These are phyloP conservation scores for Andricus curvator DNA, from an alignment of 2,888 invertebrate species.

Conservation along the genomic window DNA sequence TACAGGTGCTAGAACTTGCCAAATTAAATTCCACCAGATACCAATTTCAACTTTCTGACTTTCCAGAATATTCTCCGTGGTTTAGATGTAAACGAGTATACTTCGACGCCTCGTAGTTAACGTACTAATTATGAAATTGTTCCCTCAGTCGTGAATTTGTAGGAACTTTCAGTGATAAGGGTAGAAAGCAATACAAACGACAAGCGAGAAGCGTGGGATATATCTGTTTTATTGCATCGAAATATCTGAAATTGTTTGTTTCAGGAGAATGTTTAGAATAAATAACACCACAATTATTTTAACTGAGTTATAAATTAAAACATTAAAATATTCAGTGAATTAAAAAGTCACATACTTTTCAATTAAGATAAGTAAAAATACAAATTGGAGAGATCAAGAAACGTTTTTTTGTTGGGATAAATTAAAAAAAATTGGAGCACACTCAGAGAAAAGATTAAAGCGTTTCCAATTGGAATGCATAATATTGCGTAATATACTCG, in stretches of 20 bases:
- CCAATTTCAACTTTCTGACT: constrained; percentile 62
- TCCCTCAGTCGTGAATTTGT: constrained; percentile 48
- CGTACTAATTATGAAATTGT: constrained; percentile 63
- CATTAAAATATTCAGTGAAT: neutral
- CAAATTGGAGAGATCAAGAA: too few species aligned
- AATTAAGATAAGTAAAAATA: too few species aligned
- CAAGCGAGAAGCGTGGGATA: neutral
- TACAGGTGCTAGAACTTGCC: constrained; percentile 60
- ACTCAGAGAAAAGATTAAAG: too few species aligned
- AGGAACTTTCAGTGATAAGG: constrained; percentile 12
- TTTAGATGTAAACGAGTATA: constrained; percentile 60
- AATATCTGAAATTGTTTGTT: neutral
- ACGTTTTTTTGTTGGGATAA: too few species aligned
- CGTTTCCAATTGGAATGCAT: too few species aligned
- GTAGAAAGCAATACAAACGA: constrained; percentile 14
- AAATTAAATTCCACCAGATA: constrained; percentile 63
- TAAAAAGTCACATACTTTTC: too few species aligned
- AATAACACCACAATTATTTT: neutral
- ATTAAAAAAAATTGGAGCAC: too few species aligned
- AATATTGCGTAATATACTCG: too few species aligned
- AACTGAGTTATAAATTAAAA: neutral
- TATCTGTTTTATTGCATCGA: neutral
- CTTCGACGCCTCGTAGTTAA: constrained; percentile 56
- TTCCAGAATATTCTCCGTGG: constrained; percentile 57
- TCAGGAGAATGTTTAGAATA: neutral